Base-by-base conservation (phyloP, 2,113 vertebrate genomes). In the Hippocampus comes region DNA sequence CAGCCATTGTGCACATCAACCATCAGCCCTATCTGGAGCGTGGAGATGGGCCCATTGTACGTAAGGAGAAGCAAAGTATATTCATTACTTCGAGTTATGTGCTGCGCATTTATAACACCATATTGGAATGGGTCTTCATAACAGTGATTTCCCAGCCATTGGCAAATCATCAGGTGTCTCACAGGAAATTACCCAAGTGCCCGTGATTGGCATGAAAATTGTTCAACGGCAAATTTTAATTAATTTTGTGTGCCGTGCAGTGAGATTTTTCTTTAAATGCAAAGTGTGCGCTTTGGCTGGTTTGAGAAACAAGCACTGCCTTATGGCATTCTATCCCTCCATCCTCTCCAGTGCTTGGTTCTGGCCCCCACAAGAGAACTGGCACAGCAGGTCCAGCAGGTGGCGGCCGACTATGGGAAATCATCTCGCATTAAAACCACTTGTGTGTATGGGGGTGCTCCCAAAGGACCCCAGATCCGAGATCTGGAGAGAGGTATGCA, bases 1-100 rank as follows among this genome's bases (percentile, higher is more conserved):
- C 97, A 80, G 95, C 95, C 15, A 96, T 98, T 81, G 97, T 99
- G 79, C 97, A 99, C 89, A 98, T 99, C 89, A 98, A 97, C 89
- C 96, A 98, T 81, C 97, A 99, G 87, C 95, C 97, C 0, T 98
- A 97, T 85, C 86, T 98, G 91, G 97, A 99, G 91, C 95, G 96
- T 75, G 97, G 97, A 41, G 96, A 99, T 76, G 96, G 97, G 57
- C 96, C 97, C 60, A 96, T 99, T 82, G 97, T 99, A 92, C 89
- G 97, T 96, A 61, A 25, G 49, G n/a, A 57, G 7, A 55, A 65
- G 18, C 27, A 27, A 2, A 57, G 63, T 30, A 17, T 23, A 15
- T 2, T 17, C 11, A 67, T 51, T 3, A 14, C 41, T 64, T 6
- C 48, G 41, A 46, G 2, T 46, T 38, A 60, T 61, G 51, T 68